These are phyloP conservation scores for Xanthostigma xanthostigma DNA, from an alignment of 2,888 invertebrate genomes.

Conservation along the genomic window DNA sequence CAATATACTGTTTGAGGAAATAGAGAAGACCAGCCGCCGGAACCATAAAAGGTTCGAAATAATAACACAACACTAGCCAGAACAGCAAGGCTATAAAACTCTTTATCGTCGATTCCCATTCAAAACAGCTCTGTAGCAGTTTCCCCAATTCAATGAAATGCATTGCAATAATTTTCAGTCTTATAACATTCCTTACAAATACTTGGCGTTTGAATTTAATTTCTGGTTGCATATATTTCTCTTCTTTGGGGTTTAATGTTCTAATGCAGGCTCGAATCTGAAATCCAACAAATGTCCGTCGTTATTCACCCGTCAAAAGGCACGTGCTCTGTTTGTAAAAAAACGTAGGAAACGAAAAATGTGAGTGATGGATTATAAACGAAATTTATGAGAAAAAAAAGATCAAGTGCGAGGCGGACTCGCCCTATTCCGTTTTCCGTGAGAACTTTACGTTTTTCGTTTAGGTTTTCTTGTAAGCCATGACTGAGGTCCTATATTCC, in stretches of 20 bases:
- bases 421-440: too few species aligned
- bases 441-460: too few species aligned
- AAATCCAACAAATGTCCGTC: slow-evolving; percentile 7
- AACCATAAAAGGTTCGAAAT: slow-evolving; percentile 91
- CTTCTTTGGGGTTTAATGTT: slow-evolving; percentile 88
- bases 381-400: background rate
- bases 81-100: slow-evolving; percentile 70
- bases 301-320: too few species aligned
- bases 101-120: slow-evolving; percentile 86
- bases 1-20: slow-evolving; percentile 59
- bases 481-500: too few species aligned
- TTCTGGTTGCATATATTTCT: slow-evolving; percentile 88
- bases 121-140: slow-evolving; percentile 88
- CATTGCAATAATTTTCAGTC: slow-evolving; percentile 79
- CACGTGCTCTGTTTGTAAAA: too few species aligned
- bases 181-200: slow-evolving; percentile 84
- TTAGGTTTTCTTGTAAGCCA: too few species aligned
- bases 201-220: slow-evolving; percentile 90
- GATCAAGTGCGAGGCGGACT: too few species aligned
- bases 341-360: too few species aligned
- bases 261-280: slow-evolving; percentile 77
- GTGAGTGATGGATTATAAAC: background rate
- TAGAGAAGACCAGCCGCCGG: slow-evolving; percentile 69
- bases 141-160: slow-evolving; percentile 79
- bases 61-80: slow-evolving; percentile 82